Percentiles rank a stretch among this genome's conserved stretches.
Evolutionary conservation across 2,797 vertebrate genomes (phyloP).

Genomic region (Apodemus agrarius): DNA sequence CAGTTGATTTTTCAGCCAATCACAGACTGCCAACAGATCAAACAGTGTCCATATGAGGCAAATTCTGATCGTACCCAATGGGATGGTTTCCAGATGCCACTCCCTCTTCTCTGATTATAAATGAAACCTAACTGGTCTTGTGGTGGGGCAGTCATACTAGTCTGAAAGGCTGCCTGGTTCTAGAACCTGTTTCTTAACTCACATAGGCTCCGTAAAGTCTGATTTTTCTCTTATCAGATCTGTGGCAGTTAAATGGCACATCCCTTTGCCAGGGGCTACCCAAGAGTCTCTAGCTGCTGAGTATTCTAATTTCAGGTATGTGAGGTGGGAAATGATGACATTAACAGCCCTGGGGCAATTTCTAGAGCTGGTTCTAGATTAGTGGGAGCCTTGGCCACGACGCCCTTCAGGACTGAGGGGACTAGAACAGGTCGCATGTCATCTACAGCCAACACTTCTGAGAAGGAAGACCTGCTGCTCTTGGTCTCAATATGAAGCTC

Average conservation of each 20-base stretch:
- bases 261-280: neutral
- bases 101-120: constrained; percentile 14
- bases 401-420: neutral
- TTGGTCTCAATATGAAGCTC: neutral
- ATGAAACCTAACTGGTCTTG: neutral
- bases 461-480: neutral
- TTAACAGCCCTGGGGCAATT: neutral
- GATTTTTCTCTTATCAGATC: neutral
- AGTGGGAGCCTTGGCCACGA: neutral
- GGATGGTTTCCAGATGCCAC: neutral
- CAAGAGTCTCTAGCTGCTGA: neutral
- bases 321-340: neutral
- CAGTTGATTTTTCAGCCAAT: neutral
- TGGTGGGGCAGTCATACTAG: neutral
- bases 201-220: neutral
- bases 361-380: neutral
- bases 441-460: neutral
- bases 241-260: too few relatives aligned
- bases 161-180: neutral
- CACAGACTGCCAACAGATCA: neutral
- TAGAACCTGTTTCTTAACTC: neutral
- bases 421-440: neutral
- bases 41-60: neutral
- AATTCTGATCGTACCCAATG: neutral
- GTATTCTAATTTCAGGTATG: neutral